Percentiles rank a stretch among this genome's conserved stretches.
phyloP scores from a whole-genome alignment of 2,797 vertebrate genomes.

The Sebastes hopkinsi region DNA sequence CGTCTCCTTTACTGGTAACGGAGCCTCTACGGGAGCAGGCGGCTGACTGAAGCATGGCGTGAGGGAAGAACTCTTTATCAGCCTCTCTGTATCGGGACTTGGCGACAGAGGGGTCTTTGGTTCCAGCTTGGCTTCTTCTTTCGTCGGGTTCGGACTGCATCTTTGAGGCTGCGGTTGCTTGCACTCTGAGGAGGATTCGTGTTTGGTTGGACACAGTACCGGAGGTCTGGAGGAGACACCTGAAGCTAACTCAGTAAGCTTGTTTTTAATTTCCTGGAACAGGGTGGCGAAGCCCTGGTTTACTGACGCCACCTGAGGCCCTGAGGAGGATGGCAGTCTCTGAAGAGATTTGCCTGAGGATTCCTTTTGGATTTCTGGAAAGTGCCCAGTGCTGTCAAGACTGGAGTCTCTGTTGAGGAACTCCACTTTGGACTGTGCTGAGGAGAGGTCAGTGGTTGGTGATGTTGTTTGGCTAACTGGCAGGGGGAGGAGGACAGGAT shows the following conservation, averaged over 20 bases:
- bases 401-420: not conserved
- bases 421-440: conserved; percentile 1
- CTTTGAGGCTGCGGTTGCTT: not conserved
- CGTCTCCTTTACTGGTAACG: not conserved
- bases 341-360: not conserved
- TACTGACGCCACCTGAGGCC: not conserved
- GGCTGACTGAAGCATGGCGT: not conserved
- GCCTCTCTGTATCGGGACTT: not conserved
- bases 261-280: conserved; percentile 17
- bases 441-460: not conserved
- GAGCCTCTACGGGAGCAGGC: not conserved
- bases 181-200: not conserved
- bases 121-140: conserved; percentile 2
- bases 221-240: not conserved
- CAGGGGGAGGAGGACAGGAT: conserved; percentile 71
- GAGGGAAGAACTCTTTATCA: not conserved
- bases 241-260: not conserved
- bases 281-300: not conserved
- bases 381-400: conserved; percentile 10
- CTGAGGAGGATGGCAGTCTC: not conserved
- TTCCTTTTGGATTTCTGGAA: conserved; percentile 21
- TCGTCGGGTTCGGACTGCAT: not conserved
- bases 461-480: not conserved
- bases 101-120: conserved; percentile 21
- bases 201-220: not conserved